A percentile compares a stretch with the other conserved stretches of the same genome.
phyloP scores from a whole-genome alignment of 1,140 invertebrate genomes.

The Pentalonia nigronervosa region DNA sequence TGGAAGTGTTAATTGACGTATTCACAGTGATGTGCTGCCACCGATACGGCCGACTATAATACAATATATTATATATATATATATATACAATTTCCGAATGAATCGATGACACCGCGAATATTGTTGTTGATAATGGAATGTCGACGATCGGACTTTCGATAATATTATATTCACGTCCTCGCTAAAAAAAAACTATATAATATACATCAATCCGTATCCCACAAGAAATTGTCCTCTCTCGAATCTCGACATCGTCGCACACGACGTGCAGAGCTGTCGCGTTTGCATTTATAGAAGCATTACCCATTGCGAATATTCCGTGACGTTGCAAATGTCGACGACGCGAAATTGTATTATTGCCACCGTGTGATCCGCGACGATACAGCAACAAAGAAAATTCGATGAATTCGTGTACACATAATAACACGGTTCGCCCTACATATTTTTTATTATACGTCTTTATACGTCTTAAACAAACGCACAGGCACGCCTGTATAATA shows the following conservation, averaged over 20 bases:
- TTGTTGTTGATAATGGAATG: neutral
- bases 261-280: neutral
- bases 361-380: neutral
- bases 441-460: neutral
- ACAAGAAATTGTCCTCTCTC: neutral
- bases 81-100: too few relatives aligned
- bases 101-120: too few relatives aligned
- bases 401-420: neutral
- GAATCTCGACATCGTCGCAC: neutral
- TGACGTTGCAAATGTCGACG: slow-evolving; percentile 6
- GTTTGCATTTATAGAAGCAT: neutral
- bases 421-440: neutral
- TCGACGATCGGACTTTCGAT: neutral
- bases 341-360: neutral
- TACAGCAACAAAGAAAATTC: neutral
- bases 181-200: neutral
- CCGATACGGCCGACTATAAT: too few relatives aligned
- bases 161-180: neutral
- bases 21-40: too few relatives aligned
- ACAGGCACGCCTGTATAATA: too few relatives aligned
- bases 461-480: neutral
- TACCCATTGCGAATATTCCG: neutral
- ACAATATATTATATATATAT: too few relatives aligned
- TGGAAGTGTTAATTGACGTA: too few relatives aligned
- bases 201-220: neutral